A percentile compares a stretch with the other conserved stretches of the same genome.
These are phyloP conservation scores for Protophormia terraenovae DNA, from an alignment of 2,888 invertebrate species.

Conservation along the genomic window DNA sequence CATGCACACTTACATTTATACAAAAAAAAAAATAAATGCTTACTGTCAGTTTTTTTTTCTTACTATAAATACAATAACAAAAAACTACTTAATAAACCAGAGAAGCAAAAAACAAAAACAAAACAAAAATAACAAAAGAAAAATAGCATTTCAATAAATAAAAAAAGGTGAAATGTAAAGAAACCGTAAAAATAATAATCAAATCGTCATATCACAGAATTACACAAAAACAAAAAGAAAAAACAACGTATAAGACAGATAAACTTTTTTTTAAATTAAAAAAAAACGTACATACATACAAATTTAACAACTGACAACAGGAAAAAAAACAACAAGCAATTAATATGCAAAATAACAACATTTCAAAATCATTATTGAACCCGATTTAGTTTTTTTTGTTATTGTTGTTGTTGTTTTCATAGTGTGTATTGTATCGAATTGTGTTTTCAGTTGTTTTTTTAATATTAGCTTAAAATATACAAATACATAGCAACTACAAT, in stretches of 20 bases:
- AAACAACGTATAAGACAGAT: slow-evolving; percentile 29
- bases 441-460: not conserved
- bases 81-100: slow-evolving; percentile 16
- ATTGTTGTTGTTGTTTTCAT: not conserved
- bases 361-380: slow-evolving; percentile 69
- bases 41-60: slow-evolving; percentile 12
- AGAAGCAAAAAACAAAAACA: slow-evolving; percentile 16
- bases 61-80: slow-evolving; percentile 7
- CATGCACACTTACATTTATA: slow-evolving; percentile 8
- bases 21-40: not conserved
- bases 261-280: not conserved
- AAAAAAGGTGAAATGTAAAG: slow-evolving; percentile 63
- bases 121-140: slow-evolving; percentile 19
- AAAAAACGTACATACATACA: not conserved
- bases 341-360: slow-evolving; percentile 76
- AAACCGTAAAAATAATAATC: slow-evolving; percentile 63
- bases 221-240: not conserved
- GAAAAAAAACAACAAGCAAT: slow-evolving; percentile 70
- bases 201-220: slow-evolving; percentile 51
- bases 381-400: slow-evolving; percentile 46
- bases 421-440: not conserved
- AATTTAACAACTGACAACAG: not conserved
- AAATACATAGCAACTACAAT: slow-evolving; percentile 20
- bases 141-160: slow-evolving; percentile 13
- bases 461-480: slow-evolving; percentile 21